A percentile compares a stretch with the other conserved stretches of the same genome.
phyloP scores from a whole-genome alignment of 2,888 invertebrate genomes.

The Electrophaes corylata region DNA sequence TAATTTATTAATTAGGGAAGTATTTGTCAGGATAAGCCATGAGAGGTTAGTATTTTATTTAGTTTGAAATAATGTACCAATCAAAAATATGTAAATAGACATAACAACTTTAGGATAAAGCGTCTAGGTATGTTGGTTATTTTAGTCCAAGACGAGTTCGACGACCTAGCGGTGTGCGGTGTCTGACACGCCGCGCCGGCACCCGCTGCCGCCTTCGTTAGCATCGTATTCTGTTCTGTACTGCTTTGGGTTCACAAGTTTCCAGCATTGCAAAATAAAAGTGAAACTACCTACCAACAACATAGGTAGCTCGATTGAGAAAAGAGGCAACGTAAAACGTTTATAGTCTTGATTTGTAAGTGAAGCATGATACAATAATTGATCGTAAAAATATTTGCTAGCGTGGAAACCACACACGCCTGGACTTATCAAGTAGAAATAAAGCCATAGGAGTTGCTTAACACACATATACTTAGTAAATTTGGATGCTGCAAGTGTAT shows the following conservation, averaged over 20 bases:
- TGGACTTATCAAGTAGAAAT: too few relatives aligned
- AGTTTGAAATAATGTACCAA: background rate
- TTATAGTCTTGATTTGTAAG: too few relatives aligned
- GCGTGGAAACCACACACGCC: too few relatives aligned
- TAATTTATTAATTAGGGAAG: background rate
- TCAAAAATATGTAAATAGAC: conserved; percentile 32
- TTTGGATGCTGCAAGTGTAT: too few relatives aligned
- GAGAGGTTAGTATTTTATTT: background rate
- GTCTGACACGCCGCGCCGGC: too few relatives aligned
- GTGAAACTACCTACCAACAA: conserved; percentile 1
- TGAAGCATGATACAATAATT: too few relatives aligned
- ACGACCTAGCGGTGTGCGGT: conserved; percentile 64
- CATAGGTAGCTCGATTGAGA: background rate
- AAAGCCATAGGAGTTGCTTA: too few relatives aligned
- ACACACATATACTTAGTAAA: too few relatives aligned
- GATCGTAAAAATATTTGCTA: too few relatives aligned
- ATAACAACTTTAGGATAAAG: conserved; percentile 41
- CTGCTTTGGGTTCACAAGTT: conserved; percentile 67
- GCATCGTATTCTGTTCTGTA: conserved; percentile 51
- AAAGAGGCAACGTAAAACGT: background rate
- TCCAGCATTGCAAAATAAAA: conserved; percentile 61
- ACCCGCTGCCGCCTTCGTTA: conserved; percentile 43
- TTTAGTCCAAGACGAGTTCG: conserved; percentile 65
- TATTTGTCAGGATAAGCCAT: background rate
- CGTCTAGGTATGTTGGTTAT: conserved; percentile 55